Percentiles rank a stretch among this genome's conserved stretches.
Evolutionary conservation across 2,113 vertebrate species (phyloP).

Genomic region (Ploceus nigricollis): DNA sequence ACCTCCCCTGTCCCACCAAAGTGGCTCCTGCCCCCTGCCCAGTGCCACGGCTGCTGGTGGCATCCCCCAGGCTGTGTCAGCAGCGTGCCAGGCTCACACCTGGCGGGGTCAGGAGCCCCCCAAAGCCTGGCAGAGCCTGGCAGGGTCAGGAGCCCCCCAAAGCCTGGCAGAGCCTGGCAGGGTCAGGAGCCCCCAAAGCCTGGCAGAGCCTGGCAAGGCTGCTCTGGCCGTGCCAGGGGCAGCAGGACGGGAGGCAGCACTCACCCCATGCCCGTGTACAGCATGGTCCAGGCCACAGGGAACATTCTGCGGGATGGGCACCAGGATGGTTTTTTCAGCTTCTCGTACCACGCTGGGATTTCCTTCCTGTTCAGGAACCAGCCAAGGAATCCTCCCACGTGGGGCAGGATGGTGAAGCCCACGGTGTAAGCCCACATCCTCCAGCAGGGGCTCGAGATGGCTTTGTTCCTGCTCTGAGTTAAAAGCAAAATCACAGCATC

Average conservation of each 20-base stretch:
- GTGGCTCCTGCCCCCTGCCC: background rate
- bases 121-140: background rate
- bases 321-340: conserved; percentile 81
- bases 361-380: conserved; percentile 72
- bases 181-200: fast-evolving
- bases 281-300: conserved; percentile 78
- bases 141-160: background rate
- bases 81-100: fast-evolving
- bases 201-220: background rate
- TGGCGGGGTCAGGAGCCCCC: fast-evolving
- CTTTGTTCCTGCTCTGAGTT: background rate
- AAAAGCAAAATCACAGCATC: background rate
- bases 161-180: background rate
- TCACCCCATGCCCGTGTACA: conserved; percentile 88
- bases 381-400: conserved; percentile 81
- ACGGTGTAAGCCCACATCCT: conserved; percentile 80
- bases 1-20: background rate
- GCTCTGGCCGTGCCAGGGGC: background rate
- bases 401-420: conserved; percentile 82
- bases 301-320: conserved; percentile 78
- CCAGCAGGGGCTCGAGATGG: background rate
- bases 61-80: background rate
- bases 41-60: fast-evolving
- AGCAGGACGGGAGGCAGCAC: background rate
- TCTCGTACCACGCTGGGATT: conserved; percentile 78